Conservation (phyloP, 2,113 vertebrate species). For the Tapirus terrestris region DNA sequence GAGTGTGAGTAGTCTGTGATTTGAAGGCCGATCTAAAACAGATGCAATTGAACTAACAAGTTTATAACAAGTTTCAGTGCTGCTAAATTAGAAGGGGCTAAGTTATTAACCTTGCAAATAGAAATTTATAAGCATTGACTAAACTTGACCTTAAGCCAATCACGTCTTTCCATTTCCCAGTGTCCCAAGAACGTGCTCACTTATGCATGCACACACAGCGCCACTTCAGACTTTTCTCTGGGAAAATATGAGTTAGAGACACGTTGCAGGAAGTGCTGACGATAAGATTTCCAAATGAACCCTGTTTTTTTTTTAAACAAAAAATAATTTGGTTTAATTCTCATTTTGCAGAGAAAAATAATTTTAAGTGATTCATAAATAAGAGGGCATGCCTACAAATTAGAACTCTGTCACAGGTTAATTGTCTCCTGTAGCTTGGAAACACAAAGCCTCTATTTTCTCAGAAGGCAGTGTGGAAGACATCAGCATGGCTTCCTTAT, state of each 20-base stretch:
- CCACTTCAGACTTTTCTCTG: not conserved
- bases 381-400: not conserved
- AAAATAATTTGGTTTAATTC: not conserved
- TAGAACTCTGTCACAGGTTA: not conserved
- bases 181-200: not conserved
- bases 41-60: conserved; percentile 60
- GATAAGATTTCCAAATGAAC: conserved; percentile 20
- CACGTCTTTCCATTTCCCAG: conserved; percentile 7
- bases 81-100: conserved; percentile 63
- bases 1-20: not conserved
- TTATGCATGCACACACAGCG: not conserved
- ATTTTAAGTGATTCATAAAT: conserved; percentile 38
- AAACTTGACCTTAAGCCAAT: conserved; percentile 68
- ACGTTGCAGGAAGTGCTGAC: not conserved
- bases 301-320: not conserved
- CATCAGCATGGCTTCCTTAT: not conserved
- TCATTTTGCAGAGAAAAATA: conserved; percentile 11
- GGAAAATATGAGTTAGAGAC: not conserved
- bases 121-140: conserved; percentile 71
- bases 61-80: conserved; percentile 66
- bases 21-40: conserved; percentile 61
- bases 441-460: conserved; percentile 3
- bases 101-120: conserved; percentile 69
- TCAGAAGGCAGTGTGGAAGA: not conserved
- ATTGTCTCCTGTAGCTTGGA: not conserved